A percentile compares a stretch with the other conserved stretches of the same genome.
Evolutionary conservation across 2,797 vertebrate genomes (phyloP).

Genomic region (Prunella strophiata): DNA sequence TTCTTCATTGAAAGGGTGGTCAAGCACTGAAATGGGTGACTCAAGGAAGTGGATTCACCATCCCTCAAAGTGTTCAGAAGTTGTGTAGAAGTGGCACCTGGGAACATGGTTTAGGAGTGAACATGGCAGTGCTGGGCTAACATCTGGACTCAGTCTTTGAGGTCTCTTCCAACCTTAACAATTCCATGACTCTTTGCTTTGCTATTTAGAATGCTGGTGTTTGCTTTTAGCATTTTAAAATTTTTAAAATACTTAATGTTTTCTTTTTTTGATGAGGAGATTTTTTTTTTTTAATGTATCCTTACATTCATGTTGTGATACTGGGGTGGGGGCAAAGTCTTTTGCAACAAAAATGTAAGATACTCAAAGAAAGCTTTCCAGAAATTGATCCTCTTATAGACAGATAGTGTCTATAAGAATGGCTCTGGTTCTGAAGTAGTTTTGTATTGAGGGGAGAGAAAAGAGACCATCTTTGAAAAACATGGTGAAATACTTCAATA

Average conservation of each 20-base stretch:
- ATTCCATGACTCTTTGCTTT: background rate
- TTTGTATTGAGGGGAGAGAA: background rate
- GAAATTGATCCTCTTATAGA: background rate
- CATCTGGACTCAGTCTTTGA: background rate
- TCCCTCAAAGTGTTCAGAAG: background rate
- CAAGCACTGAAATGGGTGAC: background rate
- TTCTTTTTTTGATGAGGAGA: background rate
- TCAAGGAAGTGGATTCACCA: background rate
- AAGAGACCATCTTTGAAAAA: background rate
- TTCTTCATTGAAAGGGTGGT: background rate
- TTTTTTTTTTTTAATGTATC: background rate
- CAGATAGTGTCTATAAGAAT: background rate
- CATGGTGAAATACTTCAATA: background rate
- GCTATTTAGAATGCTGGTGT: background rate
- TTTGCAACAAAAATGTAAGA: background rate
- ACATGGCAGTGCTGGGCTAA: background rate
- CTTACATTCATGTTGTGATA: background rate
- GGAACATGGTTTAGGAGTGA: background rate
- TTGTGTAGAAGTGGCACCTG: background rate
- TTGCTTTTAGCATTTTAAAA: background rate
- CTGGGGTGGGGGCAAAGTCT: accelerated
- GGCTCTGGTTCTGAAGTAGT: background rate
- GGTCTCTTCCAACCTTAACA: background rate
- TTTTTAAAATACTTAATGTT: background rate
- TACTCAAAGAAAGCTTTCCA: background rate